phyloP scores from a whole-genome alignment of 2,113 vertebrate genomes.

The Perca schrenkii region DNA sequence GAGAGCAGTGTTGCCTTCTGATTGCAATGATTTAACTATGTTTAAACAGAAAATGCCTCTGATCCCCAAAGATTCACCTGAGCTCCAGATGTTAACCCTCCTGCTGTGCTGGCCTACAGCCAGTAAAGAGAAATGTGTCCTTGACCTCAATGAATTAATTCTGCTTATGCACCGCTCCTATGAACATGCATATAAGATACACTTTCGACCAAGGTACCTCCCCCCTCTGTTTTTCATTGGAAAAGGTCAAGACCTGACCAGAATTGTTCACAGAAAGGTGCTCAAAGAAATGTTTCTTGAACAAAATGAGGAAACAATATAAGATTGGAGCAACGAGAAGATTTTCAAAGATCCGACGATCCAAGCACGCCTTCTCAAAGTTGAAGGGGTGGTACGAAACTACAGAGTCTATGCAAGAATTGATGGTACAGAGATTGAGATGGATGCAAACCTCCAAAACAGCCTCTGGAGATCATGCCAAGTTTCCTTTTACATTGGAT shows the following conservation, averaged over 20 bases:
- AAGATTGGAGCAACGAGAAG: slow-evolving; percentile 11
- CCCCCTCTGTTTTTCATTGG: slow-evolving; percentile 47
- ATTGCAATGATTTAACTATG: not conserved
- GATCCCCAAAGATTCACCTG: not conserved
- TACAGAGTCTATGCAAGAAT: slow-evolving; percentile 4
- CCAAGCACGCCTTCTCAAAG: not conserved
- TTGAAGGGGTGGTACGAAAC: slow-evolving; percentile 17
- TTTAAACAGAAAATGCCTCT: not conserved
- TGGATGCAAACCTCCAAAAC: slow-evolving; percentile 5
- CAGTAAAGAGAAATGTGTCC: not conserved
- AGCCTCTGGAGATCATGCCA: not conserved
- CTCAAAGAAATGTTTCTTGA: not conserved
- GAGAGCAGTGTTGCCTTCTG: fast-evolving
- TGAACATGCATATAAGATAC: not conserved
- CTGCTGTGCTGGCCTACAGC: slow-evolving; percentile 33
- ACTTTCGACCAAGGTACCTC: slow-evolving; percentile 29
- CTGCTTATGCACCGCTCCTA: not conserved
- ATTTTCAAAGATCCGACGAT: not conserved
- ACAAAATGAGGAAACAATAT: not conserved
- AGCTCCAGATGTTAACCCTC: slow-evolving; percentile 27
- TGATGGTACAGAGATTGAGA: not conserved
- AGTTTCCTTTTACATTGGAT: slow-evolving; percentile 55
- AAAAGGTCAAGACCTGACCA: slow-evolving; percentile 7
- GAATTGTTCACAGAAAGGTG: slow-evolving; percentile 33
- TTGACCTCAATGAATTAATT: not conserved